Base-by-base conservation (phyloP, 2,113 vertebrate genomes). In the Lontra canadensis region DNA sequence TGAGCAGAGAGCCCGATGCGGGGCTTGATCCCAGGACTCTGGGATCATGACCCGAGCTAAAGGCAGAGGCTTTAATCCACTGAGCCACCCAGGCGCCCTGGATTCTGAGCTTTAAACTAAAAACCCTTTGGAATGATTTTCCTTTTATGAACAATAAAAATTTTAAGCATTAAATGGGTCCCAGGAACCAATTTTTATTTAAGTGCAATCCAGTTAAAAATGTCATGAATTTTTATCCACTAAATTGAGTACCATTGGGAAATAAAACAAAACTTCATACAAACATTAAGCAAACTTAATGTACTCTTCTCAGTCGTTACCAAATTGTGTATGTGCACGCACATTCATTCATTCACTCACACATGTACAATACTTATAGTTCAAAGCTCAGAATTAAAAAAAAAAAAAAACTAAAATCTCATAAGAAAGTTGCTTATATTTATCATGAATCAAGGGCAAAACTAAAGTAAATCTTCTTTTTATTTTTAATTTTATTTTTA, bases 41-140 rank as follows among this genome's bases (percentile, higher is more conserved):
- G 42, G 6, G 42, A 4, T 42, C 42, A 42, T 42, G 42, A 42
- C 42, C 42, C 6, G 42, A 42, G 42, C 42, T 42, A 6, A 42
- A 42, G 42, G 42, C 6, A 42, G 42, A 42, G 42, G 42, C 42
- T 42, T 42, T 42, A 42, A 7, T 42, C 42, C 42, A 42, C 42
- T 42, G 42, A 42, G 42, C 42, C 42, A 42, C 42, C 42, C 42
- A 42, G 42, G 42, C 42, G 42, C 42, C 42, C 42, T 1, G 18
- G 9, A 76, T 63, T 12, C 57, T 69, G 13, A 63, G 29, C 7
- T 76, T 84, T 84, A 8, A 84, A 63, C 17, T 76, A 76, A 80
- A 97, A 90, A 1, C 44, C n/a, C 26, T 36, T 69, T 90, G 69
- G 36, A 93, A 85, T 71, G 90, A 85, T 96, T 97, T 97, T 90